Conservation (phyloP, 2,797 vertebrate species). For the Enteromius argenteus region DNA sequence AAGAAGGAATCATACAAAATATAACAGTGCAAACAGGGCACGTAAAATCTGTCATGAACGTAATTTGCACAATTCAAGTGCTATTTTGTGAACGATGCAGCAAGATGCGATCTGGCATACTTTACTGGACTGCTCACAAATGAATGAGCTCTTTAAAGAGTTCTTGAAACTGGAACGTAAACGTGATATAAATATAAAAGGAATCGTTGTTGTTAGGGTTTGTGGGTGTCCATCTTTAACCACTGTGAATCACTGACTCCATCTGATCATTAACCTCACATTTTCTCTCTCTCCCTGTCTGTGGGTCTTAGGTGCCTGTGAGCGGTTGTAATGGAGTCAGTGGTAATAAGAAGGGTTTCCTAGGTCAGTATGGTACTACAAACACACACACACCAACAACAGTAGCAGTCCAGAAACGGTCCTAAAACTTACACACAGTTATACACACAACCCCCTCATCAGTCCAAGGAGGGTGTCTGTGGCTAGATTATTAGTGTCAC, state of each 20-base stretch:
- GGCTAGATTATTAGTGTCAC: slow-evolving; percentile 39
- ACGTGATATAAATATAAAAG: background rate
- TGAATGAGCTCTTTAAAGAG: slow-evolving; percentile 4
- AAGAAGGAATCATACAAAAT: background rate
- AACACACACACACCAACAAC: slow-evolving; percentile 20
- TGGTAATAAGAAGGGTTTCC: slow-evolving; percentile 52
- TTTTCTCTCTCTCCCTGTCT: slow-evolving; percentile 21
- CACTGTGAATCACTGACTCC: slow-evolving; percentile 30
- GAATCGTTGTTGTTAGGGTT: background rate
- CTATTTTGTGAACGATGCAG: background rate
- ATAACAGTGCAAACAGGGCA: background rate
- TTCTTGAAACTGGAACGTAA: background rate
- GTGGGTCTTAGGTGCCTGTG: slow-evolving; percentile 29
- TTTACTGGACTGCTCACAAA: background rate
- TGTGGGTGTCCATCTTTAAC: slow-evolving; percentile 31
- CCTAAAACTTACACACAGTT: slow-evolving; percentile 1
- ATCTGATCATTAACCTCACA: slow-evolving; percentile 53
- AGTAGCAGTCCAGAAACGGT: slow-evolving; percentile 2
- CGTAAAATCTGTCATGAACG: background rate
- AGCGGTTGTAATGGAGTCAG: slow-evolving; percentile 52
- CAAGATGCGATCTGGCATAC: background rate
- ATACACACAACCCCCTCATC: slow-evolving; percentile 27
- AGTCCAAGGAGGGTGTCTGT: slow-evolving; percentile 31
- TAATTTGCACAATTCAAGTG: slow-evolving; percentile 7
- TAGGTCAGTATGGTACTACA: background rate